Evolutionary conservation across 2,797 vertebrate genomes (phyloP).

Genomic region (Rhodeus uyekii): DNA sequence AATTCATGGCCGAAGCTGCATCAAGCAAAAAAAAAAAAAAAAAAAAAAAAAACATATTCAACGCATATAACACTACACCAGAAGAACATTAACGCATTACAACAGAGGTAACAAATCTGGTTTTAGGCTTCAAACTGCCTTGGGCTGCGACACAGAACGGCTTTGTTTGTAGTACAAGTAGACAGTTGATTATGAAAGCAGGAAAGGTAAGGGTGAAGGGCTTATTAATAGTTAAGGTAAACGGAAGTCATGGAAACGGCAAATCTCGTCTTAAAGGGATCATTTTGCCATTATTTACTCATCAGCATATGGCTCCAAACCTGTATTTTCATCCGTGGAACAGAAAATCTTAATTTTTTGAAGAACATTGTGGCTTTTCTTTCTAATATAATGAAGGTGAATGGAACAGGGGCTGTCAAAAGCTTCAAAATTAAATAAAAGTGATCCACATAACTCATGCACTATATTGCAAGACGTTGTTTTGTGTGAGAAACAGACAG

Average conservation of each 20-base stretch:
- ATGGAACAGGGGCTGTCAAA: neutral
- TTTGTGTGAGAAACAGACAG: neutral
- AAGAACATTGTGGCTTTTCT: neutral
- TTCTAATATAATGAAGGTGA: neutral
- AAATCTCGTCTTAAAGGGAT: neutral
- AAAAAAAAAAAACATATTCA: neutral
- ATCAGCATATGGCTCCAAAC: neutral
- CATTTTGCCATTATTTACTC: neutral
- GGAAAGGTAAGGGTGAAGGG: neutral
- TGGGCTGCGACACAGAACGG: neutral
- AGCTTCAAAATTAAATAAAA: neutral
- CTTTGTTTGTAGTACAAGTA: slow-evolving; percentile 13
- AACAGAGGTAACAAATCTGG: neutral
- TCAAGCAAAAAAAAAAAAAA: neutral
- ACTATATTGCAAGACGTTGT: neutral
- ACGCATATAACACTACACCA: slow-evolving; percentile 5
- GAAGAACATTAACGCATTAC: neutral
- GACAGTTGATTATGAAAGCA: slow-evolving; percentile 6
- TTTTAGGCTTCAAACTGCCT: slow-evolving; percentile 15
- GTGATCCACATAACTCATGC: neutral
- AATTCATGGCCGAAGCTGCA: neutral
- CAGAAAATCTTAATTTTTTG: neutral
- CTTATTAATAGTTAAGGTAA: neutral
- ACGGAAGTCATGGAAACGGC: neutral
- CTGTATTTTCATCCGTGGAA: neutral